These are phyloP conservation scores for Ageneiosus marmoratus DNA, from an alignment of 2,113 vertebrate genomes.

Conservation along the genomic window DNA sequence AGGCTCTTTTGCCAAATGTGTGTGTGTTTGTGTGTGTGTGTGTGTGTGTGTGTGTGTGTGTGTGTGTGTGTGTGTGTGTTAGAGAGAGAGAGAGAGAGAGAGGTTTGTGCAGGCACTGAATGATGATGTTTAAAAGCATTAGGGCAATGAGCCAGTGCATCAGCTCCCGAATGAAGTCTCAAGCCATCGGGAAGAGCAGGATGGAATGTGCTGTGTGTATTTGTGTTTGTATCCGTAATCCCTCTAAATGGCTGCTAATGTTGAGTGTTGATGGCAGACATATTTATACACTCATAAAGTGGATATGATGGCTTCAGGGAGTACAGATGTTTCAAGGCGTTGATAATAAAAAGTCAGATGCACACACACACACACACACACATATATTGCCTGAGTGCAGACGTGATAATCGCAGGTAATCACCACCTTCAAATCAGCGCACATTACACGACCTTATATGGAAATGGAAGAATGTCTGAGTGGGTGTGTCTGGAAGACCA, in stretches of 20 bases:
- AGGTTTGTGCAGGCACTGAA: slow-evolving; percentile 37
- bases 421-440: neutral
- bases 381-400: neutral
- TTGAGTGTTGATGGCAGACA: neutral
- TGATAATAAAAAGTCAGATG: slow-evolving; percentile 5
- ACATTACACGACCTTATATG: neutral
- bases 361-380: neutral
- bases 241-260: slow-evolving; percentile 32
- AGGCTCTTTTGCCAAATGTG: slow-evolving; percentile 46
- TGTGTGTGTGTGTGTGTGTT: neutral
- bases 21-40: slow-evolving; percentile 22
- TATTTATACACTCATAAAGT: slow-evolving; percentile 29
- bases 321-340: slow-evolving; percentile 35
- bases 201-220: neutral
- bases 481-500: neutral
- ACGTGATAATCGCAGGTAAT: slow-evolving; percentile 17
- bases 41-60: neutral
- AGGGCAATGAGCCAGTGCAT: slow-evolving; percentile 46
- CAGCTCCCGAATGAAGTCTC: slow-evolving; percentile 24
- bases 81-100: slow-evolving; percentile 15
- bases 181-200: neutral
- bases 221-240: slow-evolving; percentile 4
- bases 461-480: neutral
- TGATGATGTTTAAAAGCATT: slow-evolving; percentile 49
- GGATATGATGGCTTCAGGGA: slow-evolving; percentile 15